phyloP scores from a whole-genome alignment of 2,113 vertebrate species.

The Galbula dea region DNA sequence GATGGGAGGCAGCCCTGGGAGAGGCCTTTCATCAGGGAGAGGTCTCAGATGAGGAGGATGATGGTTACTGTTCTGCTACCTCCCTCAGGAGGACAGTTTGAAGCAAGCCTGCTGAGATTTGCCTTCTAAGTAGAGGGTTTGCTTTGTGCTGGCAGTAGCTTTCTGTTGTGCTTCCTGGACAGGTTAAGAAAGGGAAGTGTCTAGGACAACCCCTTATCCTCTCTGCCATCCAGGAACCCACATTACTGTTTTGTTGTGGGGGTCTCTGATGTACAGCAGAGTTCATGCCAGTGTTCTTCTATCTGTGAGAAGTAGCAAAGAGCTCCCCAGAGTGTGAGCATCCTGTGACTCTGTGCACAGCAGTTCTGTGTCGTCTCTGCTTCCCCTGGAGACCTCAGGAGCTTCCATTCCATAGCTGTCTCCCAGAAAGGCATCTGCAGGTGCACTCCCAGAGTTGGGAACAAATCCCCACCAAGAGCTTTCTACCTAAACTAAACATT shows the following conservation, averaged over 20 bases:
- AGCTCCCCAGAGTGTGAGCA: not conserved
- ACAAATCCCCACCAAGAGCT: not conserved
- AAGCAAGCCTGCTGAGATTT: not conserved
- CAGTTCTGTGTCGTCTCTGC: not conserved
- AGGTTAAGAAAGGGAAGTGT: not conserved
- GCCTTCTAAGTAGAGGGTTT: not conserved
- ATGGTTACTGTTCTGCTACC: not conserved
- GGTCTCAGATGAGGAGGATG: not conserved
- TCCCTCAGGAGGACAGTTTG: not conserved
- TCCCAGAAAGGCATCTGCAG: not conserved
- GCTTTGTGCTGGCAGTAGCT: fast-evolving
- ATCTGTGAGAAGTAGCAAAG: not conserved
- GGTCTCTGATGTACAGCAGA: not conserved
- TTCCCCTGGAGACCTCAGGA: not conserved
- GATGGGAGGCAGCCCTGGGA: not conserved
- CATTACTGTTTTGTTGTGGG: fast-evolving
- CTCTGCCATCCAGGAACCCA: fast-evolving
- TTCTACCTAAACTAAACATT: fast-evolving
- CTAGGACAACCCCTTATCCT: not conserved
- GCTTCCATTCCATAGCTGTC: not conserved
- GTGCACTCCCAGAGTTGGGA: not conserved
- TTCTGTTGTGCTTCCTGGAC: fast-evolving
- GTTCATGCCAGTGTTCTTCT: not conserved
- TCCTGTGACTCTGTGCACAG: not conserved
- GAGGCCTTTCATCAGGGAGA: not conserved